Percentiles rank a stretch among this genome's conserved stretches.
phyloP scores from a whole-genome alignment of 2,888 invertebrate genomes.

The Papilio elwesi region DNA sequence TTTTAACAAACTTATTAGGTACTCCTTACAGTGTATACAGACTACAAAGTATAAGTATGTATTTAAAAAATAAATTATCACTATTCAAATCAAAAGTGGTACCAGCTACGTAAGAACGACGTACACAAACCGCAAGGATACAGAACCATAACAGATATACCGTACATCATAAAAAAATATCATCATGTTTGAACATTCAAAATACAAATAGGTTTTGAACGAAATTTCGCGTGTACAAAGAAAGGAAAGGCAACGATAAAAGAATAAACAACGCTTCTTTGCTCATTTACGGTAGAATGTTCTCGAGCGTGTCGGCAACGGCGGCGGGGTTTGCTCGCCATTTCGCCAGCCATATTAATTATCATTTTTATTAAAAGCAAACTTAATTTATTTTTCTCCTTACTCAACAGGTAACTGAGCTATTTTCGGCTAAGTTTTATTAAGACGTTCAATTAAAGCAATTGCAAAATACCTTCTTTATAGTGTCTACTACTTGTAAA shows the following conservation, averaged over 20 bases:
- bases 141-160: background rate
- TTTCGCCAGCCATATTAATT: slow-evolving; percentile 33
- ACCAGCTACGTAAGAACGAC: too few species aligned
- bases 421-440: slow-evolving; percentile 8
- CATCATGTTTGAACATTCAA: background rate
- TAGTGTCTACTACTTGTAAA: too few species aligned
- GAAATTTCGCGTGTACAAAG: slow-evolving; percentile 4
- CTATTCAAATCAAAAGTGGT: too few species aligned
- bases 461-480: too few species aligned
- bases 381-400: slow-evolving; percentile 27
- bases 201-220: slow-evolving; percentile 5
- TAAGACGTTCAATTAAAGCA: background rate
- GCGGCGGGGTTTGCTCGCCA: slow-evolving; percentile 21
- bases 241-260: slow-evolving; percentile 30
- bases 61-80: too few species aligned
- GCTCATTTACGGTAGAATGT: slow-evolving; percentile 30
- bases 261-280: slow-evolving; percentile 28
- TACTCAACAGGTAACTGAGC: slow-evolving; percentile 11
- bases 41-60: too few species aligned
- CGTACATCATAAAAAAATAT: slow-evolving; percentile 10
- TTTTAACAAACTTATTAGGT: too few species aligned
- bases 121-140: background rate
- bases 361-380: slow-evolving; percentile 37
- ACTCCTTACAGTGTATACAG: too few species aligned
- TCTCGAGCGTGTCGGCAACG: slow-evolving; percentile 11